phyloP scores from a whole-genome alignment of 2,113 vertebrate genomes.

The Otus sunia region DNA sequence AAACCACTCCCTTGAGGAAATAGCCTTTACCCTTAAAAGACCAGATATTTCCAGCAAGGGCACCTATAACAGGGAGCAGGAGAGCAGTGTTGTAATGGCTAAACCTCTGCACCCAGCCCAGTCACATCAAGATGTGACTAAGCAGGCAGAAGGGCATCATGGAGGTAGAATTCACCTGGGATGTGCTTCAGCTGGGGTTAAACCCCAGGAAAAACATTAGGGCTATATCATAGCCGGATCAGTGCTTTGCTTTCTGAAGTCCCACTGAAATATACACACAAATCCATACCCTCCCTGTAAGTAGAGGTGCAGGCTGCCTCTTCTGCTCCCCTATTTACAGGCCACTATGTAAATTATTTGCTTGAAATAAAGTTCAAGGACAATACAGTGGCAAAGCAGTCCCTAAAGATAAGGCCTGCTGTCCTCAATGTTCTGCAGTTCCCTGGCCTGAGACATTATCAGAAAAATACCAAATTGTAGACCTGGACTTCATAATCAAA shows the following conservation, averaged over 20 bases:
- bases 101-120: not conserved
- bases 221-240: not conserved
- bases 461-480: not conserved
- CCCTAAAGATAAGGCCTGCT: not conserved
- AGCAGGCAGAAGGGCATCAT: not conserved
- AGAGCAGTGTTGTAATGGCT: not conserved
- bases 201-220: not conserved
- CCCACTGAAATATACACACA: not conserved
- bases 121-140: not conserved
- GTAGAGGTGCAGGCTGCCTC: not conserved
- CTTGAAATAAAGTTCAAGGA: not conserved
- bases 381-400: fast-evolving
- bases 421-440: not conserved
- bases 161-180: not conserved
- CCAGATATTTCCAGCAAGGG: not conserved
- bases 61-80: not conserved
- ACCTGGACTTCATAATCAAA: not conserved
- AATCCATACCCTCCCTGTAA: not conserved
- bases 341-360: not conserved
- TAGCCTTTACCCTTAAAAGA: not conserved
- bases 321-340: not conserved
- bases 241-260: not conserved
- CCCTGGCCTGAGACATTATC: not conserved
- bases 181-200: not conserved
- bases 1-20: not conserved